Conservation (phyloP, 2,797 vertebrate species). For the Lagocephalus sceleratus region DNA sequence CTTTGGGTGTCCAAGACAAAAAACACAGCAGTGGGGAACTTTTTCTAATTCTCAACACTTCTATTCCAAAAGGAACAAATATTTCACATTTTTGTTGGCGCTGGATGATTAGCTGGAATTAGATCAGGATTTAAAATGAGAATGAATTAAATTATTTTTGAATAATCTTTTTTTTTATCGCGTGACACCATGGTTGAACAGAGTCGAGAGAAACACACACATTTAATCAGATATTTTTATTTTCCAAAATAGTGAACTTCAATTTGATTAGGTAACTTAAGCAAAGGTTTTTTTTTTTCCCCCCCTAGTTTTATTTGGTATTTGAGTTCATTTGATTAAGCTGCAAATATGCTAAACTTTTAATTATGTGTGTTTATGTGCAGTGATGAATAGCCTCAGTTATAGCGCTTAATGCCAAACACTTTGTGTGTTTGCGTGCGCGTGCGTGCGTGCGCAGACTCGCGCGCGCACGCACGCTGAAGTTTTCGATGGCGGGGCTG, state of each 20-base stretch:
- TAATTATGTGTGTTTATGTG: conserved; percentile 38
- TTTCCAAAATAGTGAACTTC: neutral
- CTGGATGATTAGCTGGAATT: too few species aligned
- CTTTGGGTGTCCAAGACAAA: neutral
- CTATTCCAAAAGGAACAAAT: neutral
- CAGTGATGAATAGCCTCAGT: conserved; percentile 17
- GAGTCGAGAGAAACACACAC: conserved; percentile 4
- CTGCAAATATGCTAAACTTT: conserved; percentile 11
- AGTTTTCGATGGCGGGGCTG: conserved; percentile 32
- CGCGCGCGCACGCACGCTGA: neutral
- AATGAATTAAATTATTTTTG: too few species aligned
- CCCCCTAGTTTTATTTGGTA: too few species aligned
- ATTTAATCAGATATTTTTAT: conserved; percentile 9
- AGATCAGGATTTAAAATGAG: too few species aligned
- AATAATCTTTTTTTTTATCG: too few species aligned
- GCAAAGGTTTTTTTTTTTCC: conserved; percentile 13
- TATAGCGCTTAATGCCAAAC: neutral
- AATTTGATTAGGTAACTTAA: conserved; percentile 21
- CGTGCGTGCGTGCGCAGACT: conserved; percentile 19
- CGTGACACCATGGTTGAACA: neutral
- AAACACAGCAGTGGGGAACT: conserved; percentile 20
- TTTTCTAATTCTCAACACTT: too few species aligned
- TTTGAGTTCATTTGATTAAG: conserved; percentile 13
- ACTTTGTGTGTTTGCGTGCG: conserved; percentile 23
- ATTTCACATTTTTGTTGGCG: too few species aligned